phyloP scores from a whole-genome alignment of 2,113 vertebrate genomes.

The mouse (Mus musculus) region DNA sequence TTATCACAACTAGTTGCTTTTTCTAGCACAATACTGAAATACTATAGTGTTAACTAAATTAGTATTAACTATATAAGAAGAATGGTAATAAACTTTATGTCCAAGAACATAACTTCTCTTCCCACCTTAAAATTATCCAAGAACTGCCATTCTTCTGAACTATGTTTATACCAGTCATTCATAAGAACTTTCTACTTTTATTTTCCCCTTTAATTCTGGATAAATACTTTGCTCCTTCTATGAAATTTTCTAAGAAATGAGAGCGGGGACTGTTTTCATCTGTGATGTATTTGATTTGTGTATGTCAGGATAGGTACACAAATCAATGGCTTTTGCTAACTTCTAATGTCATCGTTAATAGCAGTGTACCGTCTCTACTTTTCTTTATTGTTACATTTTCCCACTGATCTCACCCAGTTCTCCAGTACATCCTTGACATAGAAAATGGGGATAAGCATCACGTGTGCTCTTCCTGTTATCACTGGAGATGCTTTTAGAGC shows the following conservation, averaged over 20 bases:
- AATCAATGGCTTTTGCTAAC: conserved; percentile 31
- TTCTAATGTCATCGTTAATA: background rate
- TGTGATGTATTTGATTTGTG: background rate
- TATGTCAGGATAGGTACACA: background rate
- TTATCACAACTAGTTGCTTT: background rate
- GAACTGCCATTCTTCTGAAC: background rate
- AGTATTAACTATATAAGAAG: background rate
- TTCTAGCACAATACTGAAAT: background rate
- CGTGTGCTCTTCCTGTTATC: conserved; percentile 9
- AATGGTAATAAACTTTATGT: background rate
- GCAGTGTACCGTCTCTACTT: background rate
- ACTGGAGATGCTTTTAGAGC: conserved; percentile 61
- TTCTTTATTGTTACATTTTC: conserved; percentile 37
- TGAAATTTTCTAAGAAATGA: background rate
- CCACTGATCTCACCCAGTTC: background rate
- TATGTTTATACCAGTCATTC: background rate
- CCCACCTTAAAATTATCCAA: background rate
- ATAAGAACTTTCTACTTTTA: background rate
- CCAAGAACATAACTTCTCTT: background rate
- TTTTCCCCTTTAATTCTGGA: background rate
- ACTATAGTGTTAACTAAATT: background rate
- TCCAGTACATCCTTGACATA: background rate
- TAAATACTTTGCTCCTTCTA: background rate
- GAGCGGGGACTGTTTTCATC: background rate
- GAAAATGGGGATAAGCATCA: background rate